Evolutionary conservation across 2,888 invertebrate species (phyloP).

Genomic region (Gymnosoma rotundatum): DNA sequence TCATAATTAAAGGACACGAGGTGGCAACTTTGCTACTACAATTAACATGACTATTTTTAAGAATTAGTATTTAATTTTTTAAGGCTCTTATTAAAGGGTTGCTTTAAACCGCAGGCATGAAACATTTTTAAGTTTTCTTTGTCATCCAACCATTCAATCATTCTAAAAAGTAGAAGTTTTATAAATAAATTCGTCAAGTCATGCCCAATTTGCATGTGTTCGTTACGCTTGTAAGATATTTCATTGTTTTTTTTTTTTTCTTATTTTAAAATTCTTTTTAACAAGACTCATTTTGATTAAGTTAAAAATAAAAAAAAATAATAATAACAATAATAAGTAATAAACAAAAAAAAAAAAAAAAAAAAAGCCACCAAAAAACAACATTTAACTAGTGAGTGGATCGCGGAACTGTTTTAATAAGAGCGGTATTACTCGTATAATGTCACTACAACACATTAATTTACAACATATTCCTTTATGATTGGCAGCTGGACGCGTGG

Average conservation of each 20-base stretch:
- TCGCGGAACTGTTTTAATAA: slow-evolving; percentile 47
- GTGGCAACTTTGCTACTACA: slow-evolving; percentile 54
- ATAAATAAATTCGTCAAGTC: slow-evolving; percentile 59
- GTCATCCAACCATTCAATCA: slow-evolving; percentile 42
- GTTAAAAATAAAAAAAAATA: background rate
- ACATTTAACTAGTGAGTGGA: slow-evolving; percentile 31
- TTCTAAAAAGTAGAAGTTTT: slow-evolving; percentile 1
- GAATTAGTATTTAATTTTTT: slow-evolving; percentile 50
- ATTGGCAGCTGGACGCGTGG: slow-evolving; percentile 63
- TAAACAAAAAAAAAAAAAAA: background rate
- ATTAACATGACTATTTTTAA: slow-evolving; percentile 55
- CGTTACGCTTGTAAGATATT: slow-evolving; percentile 44
- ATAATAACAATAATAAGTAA: background rate
- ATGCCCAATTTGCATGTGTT: slow-evolving; percentile 64
- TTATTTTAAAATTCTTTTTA: slow-evolving; percentile 51
- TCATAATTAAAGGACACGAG: slow-evolving; percentile 61
- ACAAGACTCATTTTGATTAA: slow-evolving; percentile 48
- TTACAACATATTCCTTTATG: slow-evolving; percentile 56
- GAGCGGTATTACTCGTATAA: slow-evolving; percentile 38
- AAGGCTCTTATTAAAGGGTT: slow-evolving; percentile 26
- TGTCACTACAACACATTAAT: slow-evolving; percentile 56
- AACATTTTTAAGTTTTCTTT: slow-evolving; percentile 26
- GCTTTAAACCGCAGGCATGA: slow-evolving; percentile 21
- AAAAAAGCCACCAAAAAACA: background rate
- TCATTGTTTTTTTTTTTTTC: background rate